These are phyloP conservation scores for Cephalotes varians DNA, from an alignment of 2,888 invertebrate genomes.

Conservation along the genomic window DNA sequence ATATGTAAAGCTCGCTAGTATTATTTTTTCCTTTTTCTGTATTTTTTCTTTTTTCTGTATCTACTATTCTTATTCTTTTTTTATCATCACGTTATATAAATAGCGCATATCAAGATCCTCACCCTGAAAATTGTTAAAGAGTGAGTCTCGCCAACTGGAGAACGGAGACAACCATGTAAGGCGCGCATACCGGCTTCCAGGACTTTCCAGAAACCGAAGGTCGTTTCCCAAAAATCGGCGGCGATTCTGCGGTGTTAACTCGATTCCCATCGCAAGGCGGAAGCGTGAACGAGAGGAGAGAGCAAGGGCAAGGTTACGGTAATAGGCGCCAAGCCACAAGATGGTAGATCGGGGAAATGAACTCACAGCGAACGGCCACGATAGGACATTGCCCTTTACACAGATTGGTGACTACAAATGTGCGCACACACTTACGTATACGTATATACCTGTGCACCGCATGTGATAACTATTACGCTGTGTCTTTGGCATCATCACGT, in stretches of 20 bases:
- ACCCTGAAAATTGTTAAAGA: background rate
- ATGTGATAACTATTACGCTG: constrained; percentile 38
- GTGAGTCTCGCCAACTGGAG: background rate
- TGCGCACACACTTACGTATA: constrained; percentile 24
- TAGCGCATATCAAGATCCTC: background rate
- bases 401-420: constrained; percentile 67
- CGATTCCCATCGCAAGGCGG: constrained; percentile 14
- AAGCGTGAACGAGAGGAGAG: constrained; percentile 49
- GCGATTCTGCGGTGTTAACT: background rate
- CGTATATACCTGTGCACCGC: constrained; percentile 2
- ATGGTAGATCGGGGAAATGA: constrained; percentile 72
- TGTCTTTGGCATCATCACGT: constrained; percentile 32
- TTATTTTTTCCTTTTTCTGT: background rate
- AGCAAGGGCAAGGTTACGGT: constrained; percentile 79
- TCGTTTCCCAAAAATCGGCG: constrained; percentile 9
- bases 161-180: background rate
- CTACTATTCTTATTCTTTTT: background rate
- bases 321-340: constrained; percentile 63
- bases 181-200: background rate
- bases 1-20: background rate
- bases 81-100: background rate
- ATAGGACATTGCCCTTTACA: constrained; percentile 78
- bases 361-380: constrained; percentile 75
- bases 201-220: constrained; percentile 19
- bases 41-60: no score